A percentile compares a stretch with the other conserved stretches of the same genome.
These are phyloP conservation scores for Drosophila trichaetosa DNA, from an alignment of 2,888 invertebrate genomes.

Conservation along the genomic window DNA sequence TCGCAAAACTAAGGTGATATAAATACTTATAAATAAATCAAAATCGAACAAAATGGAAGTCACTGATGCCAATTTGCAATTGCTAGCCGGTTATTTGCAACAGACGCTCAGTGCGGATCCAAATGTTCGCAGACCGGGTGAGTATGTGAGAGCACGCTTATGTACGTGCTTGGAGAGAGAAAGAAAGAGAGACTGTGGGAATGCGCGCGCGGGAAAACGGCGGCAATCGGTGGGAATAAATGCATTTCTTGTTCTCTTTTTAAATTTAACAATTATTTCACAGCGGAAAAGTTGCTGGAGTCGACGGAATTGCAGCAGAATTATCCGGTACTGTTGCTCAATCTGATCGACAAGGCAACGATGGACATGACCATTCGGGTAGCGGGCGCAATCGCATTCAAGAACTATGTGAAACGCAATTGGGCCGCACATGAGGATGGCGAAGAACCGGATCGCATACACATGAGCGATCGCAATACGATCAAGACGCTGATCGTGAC, in stretches of 20 bases:
- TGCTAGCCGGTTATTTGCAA: constrained; percentile 93
- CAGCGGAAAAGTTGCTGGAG: constrained; percentile 96
- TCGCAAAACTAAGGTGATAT: constrained; percentile 29
- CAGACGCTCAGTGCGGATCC: constrained; percentile 95
- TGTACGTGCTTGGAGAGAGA: constrained; percentile 10
- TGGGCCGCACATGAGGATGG: constrained; percentile 92
- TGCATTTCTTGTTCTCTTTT: not conserved
- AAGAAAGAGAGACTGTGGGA: constrained; percentile 16
- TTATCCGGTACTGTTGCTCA: constrained; percentile 93
- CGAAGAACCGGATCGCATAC: constrained; percentile 92
- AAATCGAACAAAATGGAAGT: constrained; percentile 90
- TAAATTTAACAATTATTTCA: constrained; percentile 1
- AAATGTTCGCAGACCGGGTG: constrained; percentile 93
- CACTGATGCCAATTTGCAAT: constrained; percentile 93
- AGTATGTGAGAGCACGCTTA: constrained; percentile 66
- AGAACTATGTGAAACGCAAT: constrained; percentile 98
- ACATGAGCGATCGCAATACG: constrained; percentile 90
- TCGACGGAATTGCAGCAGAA: constrained; percentile 96
- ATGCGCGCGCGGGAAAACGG: constrained; percentile 65
- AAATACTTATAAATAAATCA: constrained; percentile 14
- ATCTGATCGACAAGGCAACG: constrained; percentile 93
- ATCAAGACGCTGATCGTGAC: constrained; percentile 95
- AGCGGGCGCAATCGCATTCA: constrained; percentile 97
- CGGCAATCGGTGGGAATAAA: constrained; percentile 15
- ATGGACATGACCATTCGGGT: constrained; percentile 93